Percentiles rank a stretch among this genome's conserved stretches.
phyloP scores from a whole-genome alignment of 2,797 vertebrate genomes.

The Phrynocephalus forsythii region DNA sequence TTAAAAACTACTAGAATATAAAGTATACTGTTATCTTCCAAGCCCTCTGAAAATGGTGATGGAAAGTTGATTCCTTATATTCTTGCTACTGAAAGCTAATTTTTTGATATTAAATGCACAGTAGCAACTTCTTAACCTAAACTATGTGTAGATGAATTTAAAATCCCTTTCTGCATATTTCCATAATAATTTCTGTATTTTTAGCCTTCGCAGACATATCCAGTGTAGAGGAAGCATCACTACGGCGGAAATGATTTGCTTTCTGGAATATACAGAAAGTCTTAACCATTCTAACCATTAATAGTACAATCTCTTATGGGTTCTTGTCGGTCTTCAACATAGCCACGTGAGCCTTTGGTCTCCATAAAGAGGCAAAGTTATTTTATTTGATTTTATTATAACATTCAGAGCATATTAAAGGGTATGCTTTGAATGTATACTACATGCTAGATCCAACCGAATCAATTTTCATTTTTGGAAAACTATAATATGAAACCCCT shows the following conservation, averaged over 20 bases:
- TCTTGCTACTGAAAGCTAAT: neutral
- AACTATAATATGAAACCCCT: neutral
- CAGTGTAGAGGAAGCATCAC: slow-evolving; percentile 23
- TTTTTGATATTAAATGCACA: slow-evolving; percentile 18
- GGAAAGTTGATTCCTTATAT: neutral
- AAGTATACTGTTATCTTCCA: neutral
- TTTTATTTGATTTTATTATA: neutral
- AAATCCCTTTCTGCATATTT: slow-evolving; percentile 31
- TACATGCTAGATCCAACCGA: neutral
- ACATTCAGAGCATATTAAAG: neutral
- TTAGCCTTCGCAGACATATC: slow-evolving; percentile 13
- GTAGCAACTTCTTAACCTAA: neutral
- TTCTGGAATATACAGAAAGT: slow-evolving; percentile 18
- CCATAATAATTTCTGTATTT: slow-evolving; percentile 24
- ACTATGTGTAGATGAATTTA: neutral
- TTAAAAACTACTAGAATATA: neutral
- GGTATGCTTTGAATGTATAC: neutral
- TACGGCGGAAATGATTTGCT: neutral
- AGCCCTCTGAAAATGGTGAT: neutral
- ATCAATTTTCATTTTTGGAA: slow-evolving; percentile 22
- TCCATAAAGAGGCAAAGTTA: slow-evolving; percentile 22
- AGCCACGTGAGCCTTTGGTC: neutral
- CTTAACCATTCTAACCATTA: slow-evolving; percentile 22
- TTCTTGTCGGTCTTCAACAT: neutral
- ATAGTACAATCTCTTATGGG: slow-evolving; percentile 6